Percentiles rank a stretch among this genome's conserved stretches.
phyloP scores from a whole-genome alignment of 2,888 invertebrate species.

The Lepeophtheirus nordmannii region DNA sequence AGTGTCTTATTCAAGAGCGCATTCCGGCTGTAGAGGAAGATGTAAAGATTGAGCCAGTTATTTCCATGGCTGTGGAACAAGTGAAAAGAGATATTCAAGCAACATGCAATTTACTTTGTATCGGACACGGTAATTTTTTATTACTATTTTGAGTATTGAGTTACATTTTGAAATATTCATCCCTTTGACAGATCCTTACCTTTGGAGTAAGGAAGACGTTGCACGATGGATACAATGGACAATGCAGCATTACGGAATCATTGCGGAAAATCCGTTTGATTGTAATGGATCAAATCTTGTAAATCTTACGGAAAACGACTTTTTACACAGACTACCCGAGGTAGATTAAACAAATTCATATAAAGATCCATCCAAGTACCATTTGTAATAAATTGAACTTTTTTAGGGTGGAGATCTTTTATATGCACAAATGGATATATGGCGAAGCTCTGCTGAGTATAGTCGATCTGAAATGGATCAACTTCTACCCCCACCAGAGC shows the following conservation, averaged over 20 bases:
- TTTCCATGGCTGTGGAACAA: slow-evolving; percentile 65
- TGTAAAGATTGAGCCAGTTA: slow-evolving; percentile 29
- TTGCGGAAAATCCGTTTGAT: slow-evolving; percentile 53
- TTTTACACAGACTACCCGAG: slow-evolving; percentile 63
- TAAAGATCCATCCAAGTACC: not conserved
- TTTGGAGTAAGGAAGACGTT: slow-evolving; percentile 69
- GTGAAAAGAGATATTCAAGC: slow-evolving; percentile 67
- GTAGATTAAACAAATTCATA: slow-evolving; percentile 37
- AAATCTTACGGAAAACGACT: slow-evolving; percentile 65
- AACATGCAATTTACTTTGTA: slow-evolving; percentile 66
- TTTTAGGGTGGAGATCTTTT: slow-evolving; percentile 61
- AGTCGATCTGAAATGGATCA: not conserved
- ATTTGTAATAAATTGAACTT: too few species aligned
- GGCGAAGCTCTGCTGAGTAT: slow-evolving; percentile 46
- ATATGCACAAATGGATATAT: slow-evolving; percentile 74
- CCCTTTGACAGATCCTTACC: slow-evolving; percentile 57
- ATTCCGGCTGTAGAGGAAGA: not conserved
- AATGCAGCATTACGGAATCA: slow-evolving; percentile 39
- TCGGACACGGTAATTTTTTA: slow-evolving; percentile 69
- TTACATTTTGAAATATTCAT: slow-evolving; percentile 20
- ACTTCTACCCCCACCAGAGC: not conserved
- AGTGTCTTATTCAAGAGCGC: not conserved
- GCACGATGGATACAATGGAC: slow-evolving; percentile 80
- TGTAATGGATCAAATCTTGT: slow-evolving; percentile 62
- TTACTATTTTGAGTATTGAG: not conserved